Evolutionary conservation across 2,888 invertebrate genomes (phyloP).

Genomic region (Oscheius sp.): DNA sequence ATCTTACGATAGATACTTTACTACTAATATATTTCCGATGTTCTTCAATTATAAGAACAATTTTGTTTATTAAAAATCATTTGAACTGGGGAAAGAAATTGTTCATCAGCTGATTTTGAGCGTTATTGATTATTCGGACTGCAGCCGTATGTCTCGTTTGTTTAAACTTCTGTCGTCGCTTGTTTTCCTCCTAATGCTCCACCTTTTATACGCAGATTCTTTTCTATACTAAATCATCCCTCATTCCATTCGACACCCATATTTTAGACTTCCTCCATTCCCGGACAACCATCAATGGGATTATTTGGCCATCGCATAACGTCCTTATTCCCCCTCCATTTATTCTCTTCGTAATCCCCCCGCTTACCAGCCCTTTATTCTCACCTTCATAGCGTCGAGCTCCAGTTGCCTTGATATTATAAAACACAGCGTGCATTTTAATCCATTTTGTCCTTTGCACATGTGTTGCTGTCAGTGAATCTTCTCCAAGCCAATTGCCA

Average conservation of each 20-base stretch:
- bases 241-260: too few species aligned
- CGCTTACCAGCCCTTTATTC: not conserved
- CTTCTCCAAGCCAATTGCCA: too few species aligned
- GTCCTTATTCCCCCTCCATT: not conserved
- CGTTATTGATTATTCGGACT: conserved; percentile 15
- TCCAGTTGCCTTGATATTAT: not conserved
- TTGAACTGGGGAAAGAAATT: not conserved
- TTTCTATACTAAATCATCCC: not conserved
- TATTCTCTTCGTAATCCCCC: conserved; percentile 1
- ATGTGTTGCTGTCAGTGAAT: too few species aligned
- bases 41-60: too few species aligned
- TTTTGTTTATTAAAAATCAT: too few species aligned
- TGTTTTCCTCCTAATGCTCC: not conserved
- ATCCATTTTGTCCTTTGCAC: too few species aligned
- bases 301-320: not conserved
- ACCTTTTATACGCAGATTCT: conserved; percentile 3
- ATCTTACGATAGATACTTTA: too few species aligned
- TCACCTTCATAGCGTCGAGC: not conserved
- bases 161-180: conserved; percentile 21
- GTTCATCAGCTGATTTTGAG: conserved; percentile 31
- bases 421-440: too few species aligned
- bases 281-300: not conserved
- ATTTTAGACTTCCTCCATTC: not conserved
- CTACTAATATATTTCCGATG: too few species aligned
- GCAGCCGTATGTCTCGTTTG: not conserved